Evolutionary conservation across 2,113 vertebrate species (phyloP).

Genomic region (Vidua chalybeata): DNA sequence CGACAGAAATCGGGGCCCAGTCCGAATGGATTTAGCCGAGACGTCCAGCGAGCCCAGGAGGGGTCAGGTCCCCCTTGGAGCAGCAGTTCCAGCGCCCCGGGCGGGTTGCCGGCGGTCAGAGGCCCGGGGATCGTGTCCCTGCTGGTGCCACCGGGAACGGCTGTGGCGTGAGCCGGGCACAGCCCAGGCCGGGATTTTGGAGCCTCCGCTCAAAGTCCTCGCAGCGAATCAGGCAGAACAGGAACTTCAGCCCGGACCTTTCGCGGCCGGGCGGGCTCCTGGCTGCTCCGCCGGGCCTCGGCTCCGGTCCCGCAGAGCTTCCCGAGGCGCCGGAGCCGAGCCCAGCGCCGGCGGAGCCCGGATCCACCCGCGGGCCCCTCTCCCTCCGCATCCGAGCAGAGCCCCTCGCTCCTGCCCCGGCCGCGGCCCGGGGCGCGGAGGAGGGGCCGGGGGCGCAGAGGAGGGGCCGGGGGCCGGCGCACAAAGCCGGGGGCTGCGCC

Average conservation of each 20-base stretch:
- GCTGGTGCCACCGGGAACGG: accelerated
- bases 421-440: background rate
- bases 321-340: background rate
- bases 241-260: background rate
- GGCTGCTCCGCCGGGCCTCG: background rate
- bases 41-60: background rate
- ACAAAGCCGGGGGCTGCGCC: background rate
- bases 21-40: background rate
- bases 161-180: background rate
- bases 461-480: background rate
- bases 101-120: background rate
- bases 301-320: background rate
- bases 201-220: background rate
- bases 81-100: background rate
- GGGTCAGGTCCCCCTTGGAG: background rate
- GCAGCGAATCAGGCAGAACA: background rate
- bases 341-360: background rate
- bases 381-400: background rate
- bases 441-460: background rate
- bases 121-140: background rate
- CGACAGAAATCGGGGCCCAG: background rate
- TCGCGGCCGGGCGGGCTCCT: background rate
- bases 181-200: accelerated
- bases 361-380: accelerated
- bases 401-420: background rate